Percentiles rank a stretch among this genome's conserved stretches.
Conservation (phyloP, 2,888 invertebrate genomes). For the Andrena bucephala region DNA sequence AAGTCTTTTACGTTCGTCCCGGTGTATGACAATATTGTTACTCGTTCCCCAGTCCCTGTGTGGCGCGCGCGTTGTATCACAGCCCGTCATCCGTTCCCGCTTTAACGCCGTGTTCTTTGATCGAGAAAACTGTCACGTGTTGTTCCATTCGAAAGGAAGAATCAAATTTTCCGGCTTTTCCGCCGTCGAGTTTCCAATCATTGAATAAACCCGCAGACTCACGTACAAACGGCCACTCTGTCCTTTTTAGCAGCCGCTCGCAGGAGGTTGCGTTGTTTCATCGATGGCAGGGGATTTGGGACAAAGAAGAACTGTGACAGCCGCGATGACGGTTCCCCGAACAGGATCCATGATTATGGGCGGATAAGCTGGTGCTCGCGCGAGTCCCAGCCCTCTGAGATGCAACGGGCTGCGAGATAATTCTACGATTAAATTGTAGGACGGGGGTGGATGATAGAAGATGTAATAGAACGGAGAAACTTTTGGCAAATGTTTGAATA, state of each 20-base stretch:
- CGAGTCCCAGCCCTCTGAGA: neutral
- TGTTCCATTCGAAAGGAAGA: constrained; percentile 46
- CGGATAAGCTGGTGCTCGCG: neutral
- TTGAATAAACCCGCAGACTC: constrained; percentile 51
- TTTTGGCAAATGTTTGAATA: too few relatives aligned
- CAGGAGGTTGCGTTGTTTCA: constrained; percentile 3
- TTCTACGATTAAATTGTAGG: neutral
- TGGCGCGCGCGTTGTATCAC: constrained; percentile 36
- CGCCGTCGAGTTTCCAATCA: constrained; percentile 54
- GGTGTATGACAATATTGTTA: constrained; percentile 43
- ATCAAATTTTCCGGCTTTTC: constrained; percentile 55
- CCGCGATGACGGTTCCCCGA: neutral
- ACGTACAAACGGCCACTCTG: constrained; percentile 23
- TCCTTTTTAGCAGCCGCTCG: neutral
- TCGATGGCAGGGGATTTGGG: neutral
- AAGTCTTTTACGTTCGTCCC: constrained; percentile 32
- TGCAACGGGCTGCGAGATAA: neutral
- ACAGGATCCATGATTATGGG: neutral
- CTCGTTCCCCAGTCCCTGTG: constrained; percentile 25
- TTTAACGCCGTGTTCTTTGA: constrained; percentile 51
- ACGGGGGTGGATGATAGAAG: too few relatives aligned
- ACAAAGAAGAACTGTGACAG: constrained; percentile 1
- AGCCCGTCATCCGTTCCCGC: constrained; percentile 14
- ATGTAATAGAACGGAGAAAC: too few relatives aligned
- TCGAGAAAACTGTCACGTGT: constrained; percentile 57